Base-by-base conservation (phyloP, 2,797 vertebrate genomes). In the Argyrosomus regius region DNA sequence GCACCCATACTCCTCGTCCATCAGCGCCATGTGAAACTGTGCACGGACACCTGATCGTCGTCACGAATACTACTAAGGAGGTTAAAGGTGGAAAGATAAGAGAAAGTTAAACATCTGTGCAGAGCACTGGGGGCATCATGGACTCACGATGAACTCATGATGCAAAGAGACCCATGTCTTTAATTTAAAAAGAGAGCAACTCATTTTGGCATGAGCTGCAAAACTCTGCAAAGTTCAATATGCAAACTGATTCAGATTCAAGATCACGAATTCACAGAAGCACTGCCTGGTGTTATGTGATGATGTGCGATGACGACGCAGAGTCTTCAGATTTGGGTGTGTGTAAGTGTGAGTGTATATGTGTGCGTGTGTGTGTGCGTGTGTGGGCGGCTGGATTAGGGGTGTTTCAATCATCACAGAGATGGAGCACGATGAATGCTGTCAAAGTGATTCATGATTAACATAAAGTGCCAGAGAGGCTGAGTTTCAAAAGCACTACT, bases 401-500 rank as follows among this genome's bases (percentile, higher is more conserved):
- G 50, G 28, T n/a, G 81, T 78, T 75, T 63, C 63, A 75, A 76
- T 78, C 70, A 67, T 60, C 49, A 59, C 28, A 61, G 64, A 66
- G 67, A 78, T 24, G 64, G 17, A 66, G 49, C 57, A 45, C 6
- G 20, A 11, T 61, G 39, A 53, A 69, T 24, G 12, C 17, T 52
- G 53, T 75, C 14, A 66, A 60, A 81, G 43, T 45, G 76, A 76
- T 50, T 83, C 67, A 78, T 8, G 2, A 76, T 75, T 83, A 62
- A 75, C 53, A 75, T 75, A 71, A 81, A 58, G 67, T 9, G 26
- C 43, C 72, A 17, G 22, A 74, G 13, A 79, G 49, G 58, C 49
- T 66, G 20, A 57, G 1, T 39, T 46, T 81, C 14, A 57, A 57
- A 77, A 24, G 45, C 60, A 26, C n/a, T 50, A 10, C 11, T 14